Base-by-base conservation (phyloP, 2,888 invertebrate species). In the Drosophila subquinaria region DNA sequence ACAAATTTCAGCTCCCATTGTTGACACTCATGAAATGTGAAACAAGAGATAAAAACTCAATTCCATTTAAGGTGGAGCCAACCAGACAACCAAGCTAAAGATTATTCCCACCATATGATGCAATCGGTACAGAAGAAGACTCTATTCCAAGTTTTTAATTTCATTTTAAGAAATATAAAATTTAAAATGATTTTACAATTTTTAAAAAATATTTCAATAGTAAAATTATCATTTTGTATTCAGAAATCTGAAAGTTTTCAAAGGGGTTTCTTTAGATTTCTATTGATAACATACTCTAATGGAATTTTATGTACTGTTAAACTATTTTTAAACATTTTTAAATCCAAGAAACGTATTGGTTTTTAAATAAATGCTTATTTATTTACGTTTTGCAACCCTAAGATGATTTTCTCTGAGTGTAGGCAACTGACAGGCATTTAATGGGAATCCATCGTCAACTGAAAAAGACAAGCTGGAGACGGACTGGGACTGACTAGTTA, bases 1-100 rank as follows among this genome's bases (percentile, higher is more conserved):
- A 76, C 76, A 76, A 79, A 76, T 79, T 79, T 79, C 62, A 63
- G 66, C 51, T 59, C 59, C 55, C 55, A 70, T 69, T 79, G 76
- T 79, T 79, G 76, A 70, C 79, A 66, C 57, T 74, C 70, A 48
- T 36, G 64, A 62, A 69, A 65, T 64, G 59, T 60, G 76, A 62
- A 75, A 62, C 52, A 38, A 52, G 50, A 68, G 57, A 62, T 75
- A 62, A 65, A 42, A 77, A 71, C 74, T 57, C 35, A 50, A 75
- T 59, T 45, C 36, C 43, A 43, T 65, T 42, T 48, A 47, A 50
- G 57, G 35, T 74, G 59, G 27, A 13, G 68, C 33, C 27, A 27
- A 27, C 33, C 3, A 2, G 3, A 6, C 33, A n/a, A 13, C 9
- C 27, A 27, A 45, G n/a, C n/a, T 9, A 8, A 35, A 20, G 20